Percentiles rank a stretch among this genome's conserved stretches.
These are phyloP conservation scores for Oplegnathus fasciatus DNA, from an alignment of 2,113 vertebrate genomes.

Conservation along the genomic window DNA sequence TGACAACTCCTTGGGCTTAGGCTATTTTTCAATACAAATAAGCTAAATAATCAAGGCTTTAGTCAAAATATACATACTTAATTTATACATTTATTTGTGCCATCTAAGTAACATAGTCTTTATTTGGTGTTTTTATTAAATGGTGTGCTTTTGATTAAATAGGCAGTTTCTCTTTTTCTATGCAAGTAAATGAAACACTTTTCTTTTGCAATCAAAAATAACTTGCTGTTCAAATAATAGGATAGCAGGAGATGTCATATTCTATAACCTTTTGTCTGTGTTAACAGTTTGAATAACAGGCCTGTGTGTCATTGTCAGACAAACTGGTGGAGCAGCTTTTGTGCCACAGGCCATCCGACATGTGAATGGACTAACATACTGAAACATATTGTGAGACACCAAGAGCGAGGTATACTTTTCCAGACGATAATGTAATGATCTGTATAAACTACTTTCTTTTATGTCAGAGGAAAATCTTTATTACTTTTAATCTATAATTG, in stretches of 20 bases:
- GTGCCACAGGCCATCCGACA: conserved; percentile 21
- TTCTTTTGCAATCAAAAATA: not conserved
- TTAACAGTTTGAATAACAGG: conserved; percentile 19
- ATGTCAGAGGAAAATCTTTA: not conserved
- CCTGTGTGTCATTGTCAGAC: conserved; percentile 32
- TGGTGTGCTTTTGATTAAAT: not conserved
- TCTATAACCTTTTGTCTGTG: conserved; percentile 16
- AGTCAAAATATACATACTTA: not conserved
- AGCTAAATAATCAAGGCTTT: not conserved
- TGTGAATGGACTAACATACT: conserved; percentile 14
- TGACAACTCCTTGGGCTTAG: not conserved
- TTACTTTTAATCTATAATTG: not conserved
- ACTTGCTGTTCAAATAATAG: not conserved
- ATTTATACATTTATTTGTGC: not conserved
- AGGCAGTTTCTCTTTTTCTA: not conserved
- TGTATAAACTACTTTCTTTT: not conserved
- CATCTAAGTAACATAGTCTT: too few species aligned
- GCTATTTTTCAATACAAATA: not conserved
- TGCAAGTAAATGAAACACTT: not conserved
- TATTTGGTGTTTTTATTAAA: not conserved
- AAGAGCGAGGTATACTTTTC: not conserved
- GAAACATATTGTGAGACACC: not conserved
- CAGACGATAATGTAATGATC: not conserved
- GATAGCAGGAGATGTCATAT: not conserved
- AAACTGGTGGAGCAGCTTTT: conserved; percentile 68